These are phyloP conservation scores for Bubo bubo DNA, from an alignment of 2,113 vertebrate species.

Conservation along the genomic window DNA sequence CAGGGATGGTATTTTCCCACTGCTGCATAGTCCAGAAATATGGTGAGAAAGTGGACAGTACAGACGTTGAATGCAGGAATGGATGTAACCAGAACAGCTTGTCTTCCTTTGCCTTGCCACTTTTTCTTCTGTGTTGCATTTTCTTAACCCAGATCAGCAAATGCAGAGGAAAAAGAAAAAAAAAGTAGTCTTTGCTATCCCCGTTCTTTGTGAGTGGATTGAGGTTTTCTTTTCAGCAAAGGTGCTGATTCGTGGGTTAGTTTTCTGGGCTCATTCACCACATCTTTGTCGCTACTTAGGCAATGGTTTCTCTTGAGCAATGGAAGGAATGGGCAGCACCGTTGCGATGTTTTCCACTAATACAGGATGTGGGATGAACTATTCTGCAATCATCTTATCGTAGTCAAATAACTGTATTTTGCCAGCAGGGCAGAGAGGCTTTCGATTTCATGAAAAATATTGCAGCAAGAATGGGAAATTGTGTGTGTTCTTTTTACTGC, in stretches of 20 bases:
- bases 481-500: neutral
- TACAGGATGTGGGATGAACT: constrained; percentile 63
- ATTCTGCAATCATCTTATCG: constrained; percentile 22
- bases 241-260: neutral
- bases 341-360: constrained; percentile 49
- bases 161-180: neutral
- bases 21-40: neutral
- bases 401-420: constrained; percentile 32
- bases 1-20: neutral
- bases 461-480: constrained; percentile 51
- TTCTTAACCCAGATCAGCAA: neutral
- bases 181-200: neutral
- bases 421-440: constrained; percentile 39
- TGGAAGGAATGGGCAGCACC: constrained; percentile 53
- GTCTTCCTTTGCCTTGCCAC: neutral
- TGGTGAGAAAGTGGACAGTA: neutral
- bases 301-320: constrained; percentile 43
- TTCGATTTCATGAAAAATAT: constrained; percentile 63
- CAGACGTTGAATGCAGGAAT: neutral
- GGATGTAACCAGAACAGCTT: neutral
- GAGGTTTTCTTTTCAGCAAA: constrained; percentile 48
- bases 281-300: neutral
- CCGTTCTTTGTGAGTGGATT: neutral
- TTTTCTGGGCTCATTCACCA: constrained; percentile 24
- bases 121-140: neutral